Conservation (phyloP, 2,797 vertebrate species). For the Neosilurus mollespiculum region DNA sequence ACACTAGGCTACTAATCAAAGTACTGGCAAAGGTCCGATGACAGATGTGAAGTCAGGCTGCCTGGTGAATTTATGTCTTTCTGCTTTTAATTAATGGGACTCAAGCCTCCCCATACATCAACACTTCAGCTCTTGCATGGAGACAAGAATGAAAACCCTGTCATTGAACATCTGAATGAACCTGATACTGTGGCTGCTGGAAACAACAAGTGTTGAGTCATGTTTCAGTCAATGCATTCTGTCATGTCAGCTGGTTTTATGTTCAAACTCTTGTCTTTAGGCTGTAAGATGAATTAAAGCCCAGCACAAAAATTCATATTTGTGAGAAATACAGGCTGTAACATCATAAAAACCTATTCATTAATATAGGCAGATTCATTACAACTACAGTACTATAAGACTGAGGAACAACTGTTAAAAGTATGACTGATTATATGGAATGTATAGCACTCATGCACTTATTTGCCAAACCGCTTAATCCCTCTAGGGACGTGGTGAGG, state of each 20-base stretch:
- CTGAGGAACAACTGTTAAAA: too few relatives aligned
- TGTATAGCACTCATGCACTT: too few relatives aligned
- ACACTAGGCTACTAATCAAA: slow-evolving; percentile 14
- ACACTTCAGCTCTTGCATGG: slow-evolving; percentile 28
- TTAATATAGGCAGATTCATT: not conserved
- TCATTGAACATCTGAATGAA: slow-evolving; percentile 24
- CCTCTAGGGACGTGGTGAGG: too few relatives aligned
- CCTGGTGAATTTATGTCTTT: slow-evolving; percentile 27
- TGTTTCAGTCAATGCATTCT: slow-evolving; percentile 28
- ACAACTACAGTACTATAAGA: too few relatives aligned
- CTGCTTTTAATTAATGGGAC: slow-evolving; percentile 40
- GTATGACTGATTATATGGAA: not conserved
- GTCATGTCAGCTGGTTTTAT: slow-evolving; percentile 15
- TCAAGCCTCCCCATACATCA: slow-evolving; percentile 35
- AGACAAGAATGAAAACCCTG: slow-evolving; percentile 43
- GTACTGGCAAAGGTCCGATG: slow-evolving; percentile 4
- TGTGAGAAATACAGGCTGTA: not conserved
- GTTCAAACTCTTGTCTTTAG: slow-evolving; percentile 3
- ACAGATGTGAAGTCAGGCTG: slow-evolving; percentile 23
- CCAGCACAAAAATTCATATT: slow-evolving; percentile 1
- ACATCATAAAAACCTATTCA: not conserved
- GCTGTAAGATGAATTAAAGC: slow-evolving; percentile 11
- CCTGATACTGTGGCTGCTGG: slow-evolving; percentile 24
- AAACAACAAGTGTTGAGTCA: slow-evolving; percentile 24
- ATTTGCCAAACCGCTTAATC: too few relatives aligned